phyloP scores from a whole-genome alignment of 2,797 vertebrate genomes.

The Phoeniculus purpureus region DNA sequence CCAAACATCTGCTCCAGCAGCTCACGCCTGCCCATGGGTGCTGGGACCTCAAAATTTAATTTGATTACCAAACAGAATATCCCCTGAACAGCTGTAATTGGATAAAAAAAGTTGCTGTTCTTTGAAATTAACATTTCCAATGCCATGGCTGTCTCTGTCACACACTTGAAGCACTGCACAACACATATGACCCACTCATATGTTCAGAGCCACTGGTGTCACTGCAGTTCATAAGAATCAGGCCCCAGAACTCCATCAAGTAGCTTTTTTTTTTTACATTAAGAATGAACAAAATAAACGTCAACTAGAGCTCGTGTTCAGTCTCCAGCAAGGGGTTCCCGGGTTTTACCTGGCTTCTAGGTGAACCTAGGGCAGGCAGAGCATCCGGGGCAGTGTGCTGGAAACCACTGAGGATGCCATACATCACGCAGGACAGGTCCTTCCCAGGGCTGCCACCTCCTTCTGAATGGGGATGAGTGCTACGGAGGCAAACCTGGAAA shows the following conservation, averaged over 20 bases:
- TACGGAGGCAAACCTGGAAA: background rate
- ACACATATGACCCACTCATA: too few species aligned
- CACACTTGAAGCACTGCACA: background rate
- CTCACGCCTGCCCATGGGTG: accelerated
- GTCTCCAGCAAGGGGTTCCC: background rate
- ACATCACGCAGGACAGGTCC: background rate
- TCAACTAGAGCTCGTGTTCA: background rate
- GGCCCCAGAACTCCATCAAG: background rate
- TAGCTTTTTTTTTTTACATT: background rate
- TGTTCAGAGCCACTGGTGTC: background rate
- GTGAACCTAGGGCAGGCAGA: accelerated
- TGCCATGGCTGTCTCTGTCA: background rate
- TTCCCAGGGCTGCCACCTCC: background rate
- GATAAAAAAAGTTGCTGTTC: background rate
- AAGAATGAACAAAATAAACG: background rate
- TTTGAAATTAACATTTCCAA: background rate
- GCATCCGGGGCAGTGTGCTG: background rate
- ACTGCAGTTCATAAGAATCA: background rate
- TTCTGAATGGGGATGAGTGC: background rate
- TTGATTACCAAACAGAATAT: background rate
- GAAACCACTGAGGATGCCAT: background rate
- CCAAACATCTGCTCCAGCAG: accelerated
- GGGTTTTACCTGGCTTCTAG: background rate
- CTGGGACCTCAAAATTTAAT: background rate
- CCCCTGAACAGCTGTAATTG: background rate